These are phyloP conservation scores for Fregetta grallaria DNA, from an alignment of 2,113 vertebrate species.

Conservation along the genomic window DNA sequence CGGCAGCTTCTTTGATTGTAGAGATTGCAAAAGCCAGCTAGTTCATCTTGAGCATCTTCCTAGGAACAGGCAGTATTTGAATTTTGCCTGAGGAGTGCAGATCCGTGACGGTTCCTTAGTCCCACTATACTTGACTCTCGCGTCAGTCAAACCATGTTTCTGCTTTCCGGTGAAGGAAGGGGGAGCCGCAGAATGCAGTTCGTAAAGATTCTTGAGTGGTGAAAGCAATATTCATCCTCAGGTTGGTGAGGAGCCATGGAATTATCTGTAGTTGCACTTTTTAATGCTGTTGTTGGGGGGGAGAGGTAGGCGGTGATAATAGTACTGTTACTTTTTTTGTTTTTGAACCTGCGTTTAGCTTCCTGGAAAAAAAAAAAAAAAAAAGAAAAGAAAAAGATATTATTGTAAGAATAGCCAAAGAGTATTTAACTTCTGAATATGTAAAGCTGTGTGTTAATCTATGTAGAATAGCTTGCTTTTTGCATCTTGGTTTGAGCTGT, in stretches of 20 bases:
- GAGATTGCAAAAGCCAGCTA: neutral
- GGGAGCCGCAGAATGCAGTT: neutral
- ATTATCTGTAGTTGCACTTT: neutral
- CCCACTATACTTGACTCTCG: neutral
- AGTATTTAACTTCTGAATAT: neutral
- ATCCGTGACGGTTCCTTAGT: neutral
- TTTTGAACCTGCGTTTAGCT: neutral
- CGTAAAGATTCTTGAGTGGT: neutral
- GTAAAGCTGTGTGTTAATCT: neutral
- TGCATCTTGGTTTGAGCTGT: slow-evolving; percentile 9
- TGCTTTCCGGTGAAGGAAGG: neutral
- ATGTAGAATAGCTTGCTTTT: neutral
- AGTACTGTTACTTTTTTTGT: neutral
- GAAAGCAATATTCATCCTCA: neutral
- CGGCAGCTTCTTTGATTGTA: neutral
- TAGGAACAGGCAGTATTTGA: neutral
- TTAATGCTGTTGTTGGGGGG: neutral
- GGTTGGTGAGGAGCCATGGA: neutral
- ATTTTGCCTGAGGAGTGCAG: neutral
- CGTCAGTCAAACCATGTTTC: neutral
- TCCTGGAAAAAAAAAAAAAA: too few relatives aligned
- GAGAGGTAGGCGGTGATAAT: neutral
- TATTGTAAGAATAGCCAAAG: neutral
- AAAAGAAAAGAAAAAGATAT: neutral
- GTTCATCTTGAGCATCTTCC: neutral